These are phyloP conservation scores for Scarus forsteni DNA, from an alignment of 2,797 vertebrate genomes.

Conservation along the genomic window DNA sequence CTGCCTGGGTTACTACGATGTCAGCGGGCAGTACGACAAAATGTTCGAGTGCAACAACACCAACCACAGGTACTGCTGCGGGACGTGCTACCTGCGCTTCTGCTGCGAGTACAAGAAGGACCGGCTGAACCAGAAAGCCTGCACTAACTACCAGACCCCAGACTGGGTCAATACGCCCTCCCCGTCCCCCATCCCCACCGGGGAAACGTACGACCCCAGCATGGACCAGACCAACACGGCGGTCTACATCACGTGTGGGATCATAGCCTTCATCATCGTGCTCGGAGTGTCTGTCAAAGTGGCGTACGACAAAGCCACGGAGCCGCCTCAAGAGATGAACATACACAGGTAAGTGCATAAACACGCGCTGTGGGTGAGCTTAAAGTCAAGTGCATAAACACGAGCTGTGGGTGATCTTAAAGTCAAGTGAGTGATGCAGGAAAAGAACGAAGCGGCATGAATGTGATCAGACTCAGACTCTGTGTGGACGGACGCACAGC, in stretches of 20 bases:
- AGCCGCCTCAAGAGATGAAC: constrained; percentile 98
- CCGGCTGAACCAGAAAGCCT: constrained; percentile 92
- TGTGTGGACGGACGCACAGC: background rate
- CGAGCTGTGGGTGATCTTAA: no score
- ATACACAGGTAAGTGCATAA: constrained; percentile 92
- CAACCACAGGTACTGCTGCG: constrained; percentile 97
- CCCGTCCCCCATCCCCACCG: constrained; percentile 85
- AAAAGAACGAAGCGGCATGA: no score
- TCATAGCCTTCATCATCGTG: constrained; percentile 96
- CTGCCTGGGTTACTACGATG: constrained; percentile 96
- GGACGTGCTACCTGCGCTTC: constrained; percentile 97
- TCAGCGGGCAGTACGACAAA: constrained; percentile 97
- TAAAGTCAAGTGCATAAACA: no score
- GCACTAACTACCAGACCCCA: constrained; percentile 92
- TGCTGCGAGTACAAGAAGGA: constrained; percentile 97
- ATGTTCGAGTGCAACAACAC: constrained; percentile 99
- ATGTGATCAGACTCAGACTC: background rate
- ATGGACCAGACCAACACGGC: constrained; percentile 97
- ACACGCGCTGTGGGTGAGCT: background rate
- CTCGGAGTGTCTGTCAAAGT: constrained; percentile 96
- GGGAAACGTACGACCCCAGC: constrained; percentile 91
- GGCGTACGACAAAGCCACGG: constrained; percentile 96
- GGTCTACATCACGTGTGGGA: constrained; percentile 97
- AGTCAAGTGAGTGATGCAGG: no score
- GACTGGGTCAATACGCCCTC: constrained; percentile 89